Percentiles rank a stretch among this genome's conserved stretches.
phyloP scores from a whole-genome alignment of 2,797 vertebrate species.

The Picus viridis region DNA sequence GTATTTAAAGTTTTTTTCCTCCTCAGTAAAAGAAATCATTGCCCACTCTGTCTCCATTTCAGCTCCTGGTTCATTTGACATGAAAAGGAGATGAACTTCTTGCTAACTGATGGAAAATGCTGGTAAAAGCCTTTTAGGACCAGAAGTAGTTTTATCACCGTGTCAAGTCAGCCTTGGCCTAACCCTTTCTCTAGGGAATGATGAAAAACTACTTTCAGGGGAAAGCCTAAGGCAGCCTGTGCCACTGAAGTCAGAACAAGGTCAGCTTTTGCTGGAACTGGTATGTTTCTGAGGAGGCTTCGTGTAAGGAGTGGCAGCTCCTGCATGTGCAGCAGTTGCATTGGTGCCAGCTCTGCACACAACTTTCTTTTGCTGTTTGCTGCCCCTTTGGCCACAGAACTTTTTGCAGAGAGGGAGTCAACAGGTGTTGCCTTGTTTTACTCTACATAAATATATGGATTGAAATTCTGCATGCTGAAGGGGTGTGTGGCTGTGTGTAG shows the following conservation, averaged over 20 bases:
- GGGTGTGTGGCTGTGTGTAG: not conserved
- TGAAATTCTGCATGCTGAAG: not conserved
- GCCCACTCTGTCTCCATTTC: not conserved
- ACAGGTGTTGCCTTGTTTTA: not conserved
- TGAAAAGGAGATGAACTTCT: slow-evolving; percentile 19
- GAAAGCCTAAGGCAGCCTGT: not conserved
- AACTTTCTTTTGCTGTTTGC: not conserved
- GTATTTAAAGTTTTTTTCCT: slow-evolving; percentile 1
- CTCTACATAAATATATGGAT: not conserved
- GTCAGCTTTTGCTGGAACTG: slow-evolving; percentile 10
- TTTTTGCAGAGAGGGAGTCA: not conserved
- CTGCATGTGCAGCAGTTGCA: not conserved
- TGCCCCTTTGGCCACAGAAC: not conserved
- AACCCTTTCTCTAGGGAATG: slow-evolving; percentile 17
- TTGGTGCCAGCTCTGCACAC: not conserved
- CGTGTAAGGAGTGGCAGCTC: not conserved
- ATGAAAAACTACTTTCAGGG: slow-evolving; percentile 19
- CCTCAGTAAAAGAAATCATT: not conserved
- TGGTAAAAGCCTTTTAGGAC: slow-evolving; percentile 19
- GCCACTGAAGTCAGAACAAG: not conserved
- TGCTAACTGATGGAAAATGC: slow-evolving; percentile 13
- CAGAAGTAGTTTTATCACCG: not conserved
- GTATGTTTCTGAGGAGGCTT: not conserved
- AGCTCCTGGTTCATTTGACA: not conserved
- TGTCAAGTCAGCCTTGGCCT: not conserved